These are phyloP conservation scores for Tinea semifulvella DNA, from an alignment of 2,888 invertebrate genomes.

Conservation along the genomic window DNA sequence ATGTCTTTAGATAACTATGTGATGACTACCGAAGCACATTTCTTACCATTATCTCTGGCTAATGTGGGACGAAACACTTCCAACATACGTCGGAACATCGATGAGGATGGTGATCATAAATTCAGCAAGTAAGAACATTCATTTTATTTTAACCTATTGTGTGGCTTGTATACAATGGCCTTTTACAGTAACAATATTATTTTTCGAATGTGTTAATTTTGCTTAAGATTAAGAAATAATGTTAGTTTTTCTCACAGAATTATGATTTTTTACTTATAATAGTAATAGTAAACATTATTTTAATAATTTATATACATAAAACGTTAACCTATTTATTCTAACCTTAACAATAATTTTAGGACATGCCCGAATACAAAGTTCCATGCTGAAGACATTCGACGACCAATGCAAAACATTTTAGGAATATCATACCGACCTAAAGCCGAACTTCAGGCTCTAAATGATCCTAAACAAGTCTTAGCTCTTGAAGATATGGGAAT, in stretches of 20 bases:
- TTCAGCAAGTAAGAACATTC: not conserved
- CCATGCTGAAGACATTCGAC: conserved; percentile 84
- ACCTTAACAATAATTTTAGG: conserved; percentile 51
- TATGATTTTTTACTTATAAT: too few relatives aligned
- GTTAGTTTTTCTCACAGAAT: too few relatives aligned
- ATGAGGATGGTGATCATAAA: not conserved
- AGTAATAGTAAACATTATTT: too few relatives aligned
- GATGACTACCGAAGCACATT: conserved; percentile 94
- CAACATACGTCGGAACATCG: not conserved
- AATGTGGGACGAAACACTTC: conserved; percentile 47
- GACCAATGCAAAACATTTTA: conserved; percentile 85
- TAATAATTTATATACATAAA: too few relatives aligned
- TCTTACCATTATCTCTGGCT: conserved; percentile 87
- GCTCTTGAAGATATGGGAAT: conserved; percentile 95
- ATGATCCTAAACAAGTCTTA: conserved; percentile 87
- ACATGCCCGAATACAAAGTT: conserved; percentile 87
- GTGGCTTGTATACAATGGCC: too few relatives aligned
- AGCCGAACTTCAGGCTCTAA: conserved; percentile 80
- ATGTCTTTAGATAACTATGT: conserved; percentile 87
- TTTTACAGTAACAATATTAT: too few relatives aligned
- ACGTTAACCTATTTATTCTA: too few relatives aligned
- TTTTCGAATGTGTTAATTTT: too few relatives aligned
- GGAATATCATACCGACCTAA: conserved; percentile 73
- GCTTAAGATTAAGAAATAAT: too few relatives aligned
- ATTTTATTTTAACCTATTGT: too few relatives aligned